Evolutionary conservation across 2,888 invertebrate species (phyloP), one percentile per base, ranked within the genome.

Genomic region (Phengaris arion): DNA sequence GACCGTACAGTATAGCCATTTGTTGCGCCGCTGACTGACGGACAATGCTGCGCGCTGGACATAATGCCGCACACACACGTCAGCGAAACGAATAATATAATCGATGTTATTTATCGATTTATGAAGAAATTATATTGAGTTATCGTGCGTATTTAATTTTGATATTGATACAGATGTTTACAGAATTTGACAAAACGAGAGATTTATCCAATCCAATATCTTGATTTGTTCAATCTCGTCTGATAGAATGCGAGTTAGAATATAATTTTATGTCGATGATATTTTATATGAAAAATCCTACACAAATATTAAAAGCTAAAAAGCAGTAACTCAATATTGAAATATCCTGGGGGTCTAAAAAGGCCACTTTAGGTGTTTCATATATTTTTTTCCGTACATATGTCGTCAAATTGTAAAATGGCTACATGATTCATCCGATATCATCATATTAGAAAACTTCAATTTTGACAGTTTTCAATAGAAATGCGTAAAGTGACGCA

Each of bases 11-110:
- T 48, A 3, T 78, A 85, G 86, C 89, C 88, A 93, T 93, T 93
- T 93, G 93, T 93, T 92, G 89, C 85, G 82, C 82, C 80, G 78
- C 81, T 92, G 93, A 93, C 88, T 92, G 93, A 92, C 93, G 88
- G 87, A 93, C 93, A 93, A 93, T 93, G 86, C 85, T 82, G 83
- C 77, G 81, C 80, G 78, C 81, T 78, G 81, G 92, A 93, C 93
- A 86, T 91, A 90, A 91, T 89, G 88, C 86, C 86, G 87, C 77
- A 79, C 79, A 80, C 82, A 81, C 80, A 79, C 78, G 79, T 76
- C 80, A 73, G 74, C 76, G 78, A 64, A 64, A 64, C 64, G 64
- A 64, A 64, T 64, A 64, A 64, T 35, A 64, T 64, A 64, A 64
- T 64, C 64, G 64, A 64, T 64, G 64, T 45, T 64, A 15, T 64